phyloP scores from a whole-genome alignment of 2,797 vertebrate genomes.

The Phataginus tricuspis region DNA sequence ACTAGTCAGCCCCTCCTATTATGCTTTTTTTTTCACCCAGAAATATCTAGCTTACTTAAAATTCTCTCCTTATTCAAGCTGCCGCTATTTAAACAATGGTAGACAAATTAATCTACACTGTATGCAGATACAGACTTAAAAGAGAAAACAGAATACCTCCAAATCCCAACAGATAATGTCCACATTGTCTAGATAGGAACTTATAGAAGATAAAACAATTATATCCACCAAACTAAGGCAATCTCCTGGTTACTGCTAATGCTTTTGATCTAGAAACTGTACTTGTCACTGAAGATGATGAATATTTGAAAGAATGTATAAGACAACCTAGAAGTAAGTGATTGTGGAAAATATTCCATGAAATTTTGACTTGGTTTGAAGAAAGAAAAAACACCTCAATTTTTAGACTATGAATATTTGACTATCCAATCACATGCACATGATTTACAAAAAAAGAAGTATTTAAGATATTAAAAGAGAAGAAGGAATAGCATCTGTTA shows the following conservation, averaged over 20 bases:
- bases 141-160: neutral
- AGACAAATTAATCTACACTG: neutral
- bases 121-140: neutral
- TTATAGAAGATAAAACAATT: neutral
- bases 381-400: neutral
- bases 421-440: neutral
- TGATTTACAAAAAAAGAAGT: neutral
- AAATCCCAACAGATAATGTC: neutral
- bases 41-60: neutral
- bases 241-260: neutral
- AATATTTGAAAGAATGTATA: neutral
- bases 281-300: neutral
- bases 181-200: neutral
- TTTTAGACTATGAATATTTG: neutral
- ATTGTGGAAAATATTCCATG: neutral
- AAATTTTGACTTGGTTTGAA: neutral
- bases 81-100: neutral
- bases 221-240: neutral
- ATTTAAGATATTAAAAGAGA: neutral
- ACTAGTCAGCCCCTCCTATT: neutral
- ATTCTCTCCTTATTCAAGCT: neutral
- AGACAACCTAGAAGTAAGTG: neutral
- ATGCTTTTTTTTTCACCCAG: neutral
- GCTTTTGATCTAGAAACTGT: neutral
- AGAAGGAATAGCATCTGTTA: neutral